Base-by-base conservation (phyloP, 2,797 vertebrate genomes). In the Spizella passerina region DNA sequence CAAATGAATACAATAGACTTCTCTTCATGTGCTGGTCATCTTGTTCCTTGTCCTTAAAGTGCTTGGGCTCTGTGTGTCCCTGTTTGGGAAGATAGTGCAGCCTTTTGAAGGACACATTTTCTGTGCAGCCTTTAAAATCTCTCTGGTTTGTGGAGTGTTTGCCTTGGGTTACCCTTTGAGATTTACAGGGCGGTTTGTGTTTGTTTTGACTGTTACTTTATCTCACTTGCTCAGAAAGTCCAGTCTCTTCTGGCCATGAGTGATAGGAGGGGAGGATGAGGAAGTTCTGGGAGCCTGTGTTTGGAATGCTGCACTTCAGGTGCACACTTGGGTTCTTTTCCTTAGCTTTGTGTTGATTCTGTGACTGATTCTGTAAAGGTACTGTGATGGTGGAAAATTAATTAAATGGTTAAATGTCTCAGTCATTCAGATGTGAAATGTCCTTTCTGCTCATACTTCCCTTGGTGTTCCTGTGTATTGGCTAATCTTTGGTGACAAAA, bases 161-260 rank as follows among this genome's bases (percentile, higher is more conserved):
- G 61, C 30, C 63, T 86, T 75, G 61, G n/a, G 44, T 84, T 86
- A 59, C 60, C 30, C 68, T 93, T 86, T 55, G 87, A 89, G 94
- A 87, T 86, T 94, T 60, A 10, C 73, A 53, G 75, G 44, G 32
- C 1, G 1, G 47, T 82, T 59, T 71, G 39, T 86, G 79, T 79
- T 94, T 96, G 93, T 93, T 95, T 95, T 95, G 95, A 41, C 90
- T 94, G 68, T 85, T 80, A 39, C 52, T 80, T 96, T 96, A 90
- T 96, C 92, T 88, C 29, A 6, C 39, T 75, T 88, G 64, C 38
- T 53, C 34, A 32, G 26, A 10, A 55, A 73, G 55, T 69, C 19
- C 27, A 14, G 57, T 64, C 30, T 75, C 64, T 85, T 77, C 78
- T 93, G 92, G 71, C 10, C 3, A 8, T 9, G 60, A 56, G 52